These are phyloP conservation scores for Pseudorhombus dupliciocellatus DNA, from an alignment of 2,113 vertebrate genomes.

Conservation along the genomic window DNA sequence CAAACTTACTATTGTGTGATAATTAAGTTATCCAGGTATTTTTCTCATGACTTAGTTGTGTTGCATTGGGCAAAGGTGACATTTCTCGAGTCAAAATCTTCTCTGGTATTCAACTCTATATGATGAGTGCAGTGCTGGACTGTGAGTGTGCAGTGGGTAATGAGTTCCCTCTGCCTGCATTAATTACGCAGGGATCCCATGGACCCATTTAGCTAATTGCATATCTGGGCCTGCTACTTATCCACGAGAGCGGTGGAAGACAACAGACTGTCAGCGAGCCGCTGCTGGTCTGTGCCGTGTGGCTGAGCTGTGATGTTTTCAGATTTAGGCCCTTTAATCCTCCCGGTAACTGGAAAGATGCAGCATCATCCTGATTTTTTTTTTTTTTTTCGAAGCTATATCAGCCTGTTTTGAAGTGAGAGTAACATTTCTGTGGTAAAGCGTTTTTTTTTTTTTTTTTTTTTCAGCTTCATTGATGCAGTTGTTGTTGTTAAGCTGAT, in stretches of 20 bases:
- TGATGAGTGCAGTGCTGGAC: conserved; percentile 23
- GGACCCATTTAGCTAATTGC: conserved; percentile 71
- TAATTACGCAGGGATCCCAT: conserved; percentile 52
- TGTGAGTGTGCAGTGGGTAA: conserved; percentile 13
- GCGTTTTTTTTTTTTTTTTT: not conserved
- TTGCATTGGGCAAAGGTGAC: not conserved
- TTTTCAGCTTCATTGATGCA: conserved; percentile 1
- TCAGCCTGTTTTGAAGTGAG: not conserved
- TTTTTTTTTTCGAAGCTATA: conserved; percentile 8
- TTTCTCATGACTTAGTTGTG: not conserved
- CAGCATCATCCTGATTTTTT: not conserved
- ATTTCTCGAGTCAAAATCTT: not conserved
- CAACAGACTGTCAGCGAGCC: conserved; percentile 38
- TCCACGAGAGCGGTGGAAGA: conserved; percentile 32
- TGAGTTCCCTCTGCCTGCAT: conserved; percentile 22
- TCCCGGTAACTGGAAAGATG: not conserved
- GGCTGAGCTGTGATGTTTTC: conserved; percentile 35
- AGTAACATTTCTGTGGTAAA: not conserved
- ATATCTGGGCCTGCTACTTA: conserved; percentile 47
- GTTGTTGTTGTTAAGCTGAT: not conserved
- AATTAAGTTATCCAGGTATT: too few species aligned
- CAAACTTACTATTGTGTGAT: too few species aligned
- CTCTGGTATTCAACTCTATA: conserved; percentile 10
- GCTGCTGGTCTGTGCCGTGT: conserved; percentile 19
- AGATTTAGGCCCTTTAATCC: conserved; percentile 34